phyloP scores from a whole-genome alignment of 2,888 invertebrate genomes.

The Ennomos quercinarius region DNA sequence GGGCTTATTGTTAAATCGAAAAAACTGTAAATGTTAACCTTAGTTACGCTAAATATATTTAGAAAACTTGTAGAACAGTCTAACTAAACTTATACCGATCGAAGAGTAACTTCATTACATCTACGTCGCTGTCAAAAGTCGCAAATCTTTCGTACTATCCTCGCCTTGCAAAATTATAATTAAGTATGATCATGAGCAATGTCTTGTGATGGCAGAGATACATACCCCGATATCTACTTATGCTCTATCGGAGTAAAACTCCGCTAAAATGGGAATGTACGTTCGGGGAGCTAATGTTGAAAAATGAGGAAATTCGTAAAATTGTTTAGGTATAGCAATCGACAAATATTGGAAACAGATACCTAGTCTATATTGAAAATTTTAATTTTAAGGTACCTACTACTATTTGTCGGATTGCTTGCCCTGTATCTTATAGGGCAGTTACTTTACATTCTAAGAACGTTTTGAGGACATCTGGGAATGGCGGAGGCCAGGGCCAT shows the following conservation, averaged over 20 bases:
- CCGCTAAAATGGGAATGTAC: slow-evolving; percentile 39
- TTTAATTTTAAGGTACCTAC: slow-evolving; percentile 32
- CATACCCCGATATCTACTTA: slow-evolving; percentile 37
- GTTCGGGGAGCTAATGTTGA: slow-evolving; percentile 31
- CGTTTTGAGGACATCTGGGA: slow-evolving; percentile 7
- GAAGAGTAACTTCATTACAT: slow-evolving; percentile 61
- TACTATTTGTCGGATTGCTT: slow-evolving; percentile 16
- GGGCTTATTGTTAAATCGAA: slow-evolving; percentile 58
- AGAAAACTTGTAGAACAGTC: slow-evolving; percentile 66
- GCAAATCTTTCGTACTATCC: slow-evolving; percentile 47
- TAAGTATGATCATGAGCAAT: slow-evolving; percentile 45
- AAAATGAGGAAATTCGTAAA: slow-evolving; percentile 19
- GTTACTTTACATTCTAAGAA: slow-evolving; percentile 3
- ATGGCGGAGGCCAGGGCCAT: slow-evolving; percentile 30
- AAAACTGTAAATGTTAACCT: slow-evolving; percentile 70
- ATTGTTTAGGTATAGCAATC: slow-evolving; percentile 9
- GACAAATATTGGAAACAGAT: slow-evolving; percentile 19
- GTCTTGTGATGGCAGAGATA: slow-evolving; percentile 31
- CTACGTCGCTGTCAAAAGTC: slow-evolving; percentile 51
- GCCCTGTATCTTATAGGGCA: slow-evolving; percentile 20
- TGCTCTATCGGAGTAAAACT: slow-evolving; percentile 25
- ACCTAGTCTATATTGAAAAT: slow-evolving; percentile 28
- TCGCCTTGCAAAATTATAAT: slow-evolving; percentile 57
- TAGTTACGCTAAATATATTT: slow-evolving; percentile 72
- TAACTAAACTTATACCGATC: slow-evolving; percentile 72